Percentiles rank a stretch among this genome's conserved stretches.
Conservation (phyloP, 2,797 vertebrate genomes). For the Cottoperca gobio region DNA sequence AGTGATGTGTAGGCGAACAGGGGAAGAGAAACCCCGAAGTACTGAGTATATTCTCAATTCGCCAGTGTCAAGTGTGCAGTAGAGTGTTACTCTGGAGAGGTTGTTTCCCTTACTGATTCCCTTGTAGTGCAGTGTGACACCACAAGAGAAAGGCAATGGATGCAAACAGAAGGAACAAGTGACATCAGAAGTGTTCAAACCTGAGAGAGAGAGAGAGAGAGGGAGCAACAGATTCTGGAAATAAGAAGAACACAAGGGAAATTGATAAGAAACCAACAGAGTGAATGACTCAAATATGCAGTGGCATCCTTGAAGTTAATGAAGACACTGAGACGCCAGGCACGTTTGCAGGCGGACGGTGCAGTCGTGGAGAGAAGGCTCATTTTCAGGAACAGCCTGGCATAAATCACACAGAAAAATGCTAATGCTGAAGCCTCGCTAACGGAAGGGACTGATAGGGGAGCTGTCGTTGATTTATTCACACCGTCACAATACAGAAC, state of each 20-base stretch:
- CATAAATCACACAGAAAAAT: constrained; percentile 79
- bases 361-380: constrained; percentile 66
- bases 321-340: constrained; percentile 63
- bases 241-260: constrained; percentile 24
- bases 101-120: constrained; percentile 59
- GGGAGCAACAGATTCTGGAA: constrained; percentile 30
- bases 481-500: constrained; percentile 44
- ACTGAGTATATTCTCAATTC: constrained; percentile 54
- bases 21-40: constrained; percentile 31
- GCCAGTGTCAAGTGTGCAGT: constrained; percentile 61
- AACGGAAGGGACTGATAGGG: constrained; percentile 59
- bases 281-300: constrained; percentile 54
- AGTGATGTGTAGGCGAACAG: constrained; percentile 31
- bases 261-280: constrained; percentile 44
- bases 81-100: constrained; percentile 61
- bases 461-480: constrained; percentile 67
- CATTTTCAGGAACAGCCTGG: constrained; percentile 74
- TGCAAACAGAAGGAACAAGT: constrained; percentile 60
- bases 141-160: constrained; percentile 66
- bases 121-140: constrained; percentile 57
- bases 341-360: constrained; percentile 59
- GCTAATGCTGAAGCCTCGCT: constrained; percentile 65
- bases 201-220: constrained; percentile 12
- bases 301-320: constrained; percentile 66
- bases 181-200: constrained; percentile 50